Evolutionary conservation across 2,113 vertebrate genomes (phyloP), one percentile per base, ranked within the genome.

Genomic region (Vulpes ferrilata): DNA sequence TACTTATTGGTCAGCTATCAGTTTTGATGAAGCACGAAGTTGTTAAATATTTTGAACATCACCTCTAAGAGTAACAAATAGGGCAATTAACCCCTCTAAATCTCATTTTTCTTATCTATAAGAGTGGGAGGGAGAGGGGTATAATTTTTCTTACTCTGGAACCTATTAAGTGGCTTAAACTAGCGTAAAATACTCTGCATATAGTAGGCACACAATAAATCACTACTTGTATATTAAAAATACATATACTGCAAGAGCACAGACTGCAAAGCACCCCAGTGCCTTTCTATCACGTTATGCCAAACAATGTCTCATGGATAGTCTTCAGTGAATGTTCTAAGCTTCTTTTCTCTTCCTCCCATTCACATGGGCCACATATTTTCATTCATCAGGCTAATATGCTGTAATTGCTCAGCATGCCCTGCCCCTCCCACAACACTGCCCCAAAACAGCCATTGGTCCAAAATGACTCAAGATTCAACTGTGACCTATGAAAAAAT

Each of bases 51-150:
- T 85, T 64, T 64, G 20, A 81, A 65, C 25, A 57, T 79, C 76
- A 48, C 67, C 32, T 64, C 20, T 69, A 51, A 88, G 57, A 64
- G 55, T 11, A 96, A 55, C 27, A 83, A 95, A 55, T 25, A 55
- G 19, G n/a, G n/a, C 43, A 83, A 35, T 62, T 86, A 81, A 25
- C 22, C 30, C 11, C 38, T 23, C 59, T 78, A 57, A 69, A 57
- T 32, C 25, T 78, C 74, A n/a, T 67, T 90, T 55, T 82, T 74
- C 19, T 67, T 55, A 55, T 55, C 32, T 53, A 25, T 20, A 88
- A 69, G 35, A 32, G 7, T 43, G 5, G 5, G 1, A 9, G 16
- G 4, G 11, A 27, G 15, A 65, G 25, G 4, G 0, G 4, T 59
- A 62, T 19, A 17, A 62, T 62, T 87, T n/a, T 87, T 94, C 22